Percentiles rank a stretch among this genome's conserved stretches.
phyloP scores from a whole-genome alignment of 2,113 vertebrate genomes.

The Cavia aperea region DNA sequence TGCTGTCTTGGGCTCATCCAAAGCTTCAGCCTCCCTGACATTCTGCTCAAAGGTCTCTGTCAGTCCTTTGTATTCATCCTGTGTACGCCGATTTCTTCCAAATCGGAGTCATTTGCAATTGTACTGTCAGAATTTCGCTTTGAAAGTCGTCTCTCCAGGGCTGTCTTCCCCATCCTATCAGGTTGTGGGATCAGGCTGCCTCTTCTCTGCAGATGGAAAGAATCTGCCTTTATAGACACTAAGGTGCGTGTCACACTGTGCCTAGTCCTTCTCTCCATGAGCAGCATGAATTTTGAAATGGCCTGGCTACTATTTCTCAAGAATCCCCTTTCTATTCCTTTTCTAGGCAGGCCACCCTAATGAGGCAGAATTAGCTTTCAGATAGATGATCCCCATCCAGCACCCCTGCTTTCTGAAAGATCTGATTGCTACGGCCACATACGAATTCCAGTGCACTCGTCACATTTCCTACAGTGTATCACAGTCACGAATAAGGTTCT shows the following conservation, averaged over 20 bases:
- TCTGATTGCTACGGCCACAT: neutral
- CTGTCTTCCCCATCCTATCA: neutral
- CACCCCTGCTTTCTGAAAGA: neutral
- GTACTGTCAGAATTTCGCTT: slow-evolving; percentile 37
- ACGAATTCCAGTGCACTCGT: too few relatives aligned
- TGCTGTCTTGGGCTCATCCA: neutral
- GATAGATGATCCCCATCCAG: neutral
- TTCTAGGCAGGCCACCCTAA: neutral
- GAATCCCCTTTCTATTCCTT: neutral
- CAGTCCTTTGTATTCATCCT: slow-evolving; percentile 24
- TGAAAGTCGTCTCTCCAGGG: slow-evolving; percentile 13
- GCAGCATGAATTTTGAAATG: neutral
- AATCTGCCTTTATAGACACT: neutral
- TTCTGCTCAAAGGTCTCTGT: neutral
- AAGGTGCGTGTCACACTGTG: neutral
- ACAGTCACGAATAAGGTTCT: neutral
- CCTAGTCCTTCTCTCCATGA: neutral
- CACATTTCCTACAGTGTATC: neutral
- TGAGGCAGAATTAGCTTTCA: slow-evolving; percentile 8
- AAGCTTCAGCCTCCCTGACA: neutral
- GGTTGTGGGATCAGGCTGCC: neutral
- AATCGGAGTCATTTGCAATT: slow-evolving; percentile 19
- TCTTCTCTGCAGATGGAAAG: neutral
- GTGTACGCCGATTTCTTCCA: neutral
- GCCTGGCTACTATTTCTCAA: neutral